These are phyloP conservation scores for Epicampocera succincta DNA, from an alignment of 2,888 invertebrate genomes.

Conservation along the genomic window DNA sequence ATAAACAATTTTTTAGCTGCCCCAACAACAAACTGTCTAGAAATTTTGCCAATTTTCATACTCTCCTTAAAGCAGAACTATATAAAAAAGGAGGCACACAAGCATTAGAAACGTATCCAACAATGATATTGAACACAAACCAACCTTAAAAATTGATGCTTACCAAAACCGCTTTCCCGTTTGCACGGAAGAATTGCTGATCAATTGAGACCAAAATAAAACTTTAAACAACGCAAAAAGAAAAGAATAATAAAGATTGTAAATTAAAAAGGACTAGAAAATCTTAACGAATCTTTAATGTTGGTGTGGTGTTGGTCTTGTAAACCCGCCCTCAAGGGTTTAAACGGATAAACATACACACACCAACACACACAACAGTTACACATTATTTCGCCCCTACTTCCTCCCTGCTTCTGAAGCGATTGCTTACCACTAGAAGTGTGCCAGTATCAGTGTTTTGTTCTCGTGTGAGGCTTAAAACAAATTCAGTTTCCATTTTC, in stretches of 20 bases:
- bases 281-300: constrained; percentile 50
- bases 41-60: constrained; percentile 60
- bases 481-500: neutral
- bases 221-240: neutral
- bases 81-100: constrained; percentile 15
- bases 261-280: constrained; percentile 19
- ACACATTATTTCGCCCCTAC: too few relatives aligned
- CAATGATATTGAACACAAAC: constrained; percentile 16
- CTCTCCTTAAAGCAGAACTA: constrained; percentile 32
- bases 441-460: too few relatives aligned
- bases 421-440: too few relatives aligned
- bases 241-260: neutral
- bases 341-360: constrained; percentile 4
- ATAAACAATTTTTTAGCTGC: too few relatives aligned
- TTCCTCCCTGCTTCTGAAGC: too few relatives aligned
- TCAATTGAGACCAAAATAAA: constrained; percentile 56
- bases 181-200: constrained; percentile 23
- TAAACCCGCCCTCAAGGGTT: constrained; percentile 29
- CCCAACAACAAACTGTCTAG: constrained; percentile 66
- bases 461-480: neutral
- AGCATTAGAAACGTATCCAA: constrained; percentile 3
- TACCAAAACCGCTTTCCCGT: neutral
- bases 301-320: constrained; percentile 29
- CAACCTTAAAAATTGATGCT: neutral
- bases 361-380: constrained; percentile 5